Base-by-base conservation (phyloP, 2,888 invertebrate genomes). In the Volucella inflata region DNA sequence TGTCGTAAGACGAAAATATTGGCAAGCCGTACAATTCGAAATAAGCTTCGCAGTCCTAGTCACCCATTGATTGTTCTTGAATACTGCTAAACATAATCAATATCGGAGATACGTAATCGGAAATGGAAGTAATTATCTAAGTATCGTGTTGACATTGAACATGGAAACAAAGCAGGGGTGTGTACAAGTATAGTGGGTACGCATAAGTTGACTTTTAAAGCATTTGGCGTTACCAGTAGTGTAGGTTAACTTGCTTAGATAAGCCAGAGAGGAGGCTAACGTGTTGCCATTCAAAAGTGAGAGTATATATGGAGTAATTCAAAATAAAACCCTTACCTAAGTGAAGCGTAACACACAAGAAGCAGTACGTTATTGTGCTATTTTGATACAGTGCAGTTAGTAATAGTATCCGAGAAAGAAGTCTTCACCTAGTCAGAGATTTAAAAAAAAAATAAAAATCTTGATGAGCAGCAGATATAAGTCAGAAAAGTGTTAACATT, bases 51-150 rank as follows among this genome's bases (percentile, higher is more conserved):
- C 11, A 1, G 36, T 17, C 17, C 67, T 68, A 68, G 60, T 68
- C 68, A 62, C 44, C 17, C 44, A 53, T 38, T 51, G 10, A 68
- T 67, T 60, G 76, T 76, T 68, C 68, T 76, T 60, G 36, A 76
- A 38, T 36, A 53, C 40, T 21, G 59, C 16, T 60, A 17, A 21
- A 44, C 6, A 50, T 16, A 46, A 57, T 30, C 21, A n/a, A 62
- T 36, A 12, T 42, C 17, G n/a, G n/a, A 40, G 21, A 51, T 40
- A 78, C 68, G 57, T 65, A 59, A 59, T 78, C 74, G 74, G 78
- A 78, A 74, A 65, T 78, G 14, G 59, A 78, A 64, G 64, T 53
- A 40, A 74, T 64, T 75, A 70, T 75, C 78, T 74, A 53, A 21
- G 55, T 62, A 50, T 21, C 21, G 44, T 40, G 44, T 44, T 75